Base-by-base conservation (phyloP, 1,140 invertebrate genomes). In the Pseudomyrmex cubaensis region DNA sequence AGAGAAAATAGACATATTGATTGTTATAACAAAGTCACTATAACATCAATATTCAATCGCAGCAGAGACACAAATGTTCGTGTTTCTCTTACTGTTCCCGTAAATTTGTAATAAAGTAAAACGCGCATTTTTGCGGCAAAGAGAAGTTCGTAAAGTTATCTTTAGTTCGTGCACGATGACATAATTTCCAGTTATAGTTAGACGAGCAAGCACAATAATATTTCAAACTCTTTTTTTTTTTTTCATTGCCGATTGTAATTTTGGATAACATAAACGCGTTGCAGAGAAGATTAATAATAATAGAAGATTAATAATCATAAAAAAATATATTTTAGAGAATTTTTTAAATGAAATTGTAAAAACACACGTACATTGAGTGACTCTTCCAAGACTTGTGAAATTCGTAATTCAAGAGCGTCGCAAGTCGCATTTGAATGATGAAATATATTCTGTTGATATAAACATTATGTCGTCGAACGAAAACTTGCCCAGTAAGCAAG, bases 151-250 rank as follows among this genome's bases (percentile, higher is more conserved):
- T 13, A 15, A 4, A 5, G 20, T n/a, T 72, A 57, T 56, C 15
- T 72, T 20, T 72, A n/a, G 25, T 56, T 54, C 35, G 35, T 5
- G 35, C 35, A 35, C 8, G 15, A 35, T 72, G 25, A 72, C 13
- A 70, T 54, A 72, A 72, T 44, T 10, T 10, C 15, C 4, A 2
- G 54, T 72, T 72, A 57, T 72, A 72, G 25, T 3, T 1, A 44
- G 52, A n/a, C 7, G 12, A 48, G 4, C 15, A 44, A 59, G 9
- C 22, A 35, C 52, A 22, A 54, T 20, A 46, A 56, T 56, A 56
- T 22, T 48, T 48, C 17, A 25, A 48, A 17, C 22, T 48, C 17
- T 35, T 35, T 35, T 35, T 35, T 73, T n/a, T n/a, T n/a, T n/a
- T n/a, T 73, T 15, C 3, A 57, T 59, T 22, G 54, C 25, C 9